These are phyloP conservation scores for Pogonognathellus flavescens DNA, from an alignment of 1,140 invertebrate genomes.

Conservation along the genomic window DNA sequence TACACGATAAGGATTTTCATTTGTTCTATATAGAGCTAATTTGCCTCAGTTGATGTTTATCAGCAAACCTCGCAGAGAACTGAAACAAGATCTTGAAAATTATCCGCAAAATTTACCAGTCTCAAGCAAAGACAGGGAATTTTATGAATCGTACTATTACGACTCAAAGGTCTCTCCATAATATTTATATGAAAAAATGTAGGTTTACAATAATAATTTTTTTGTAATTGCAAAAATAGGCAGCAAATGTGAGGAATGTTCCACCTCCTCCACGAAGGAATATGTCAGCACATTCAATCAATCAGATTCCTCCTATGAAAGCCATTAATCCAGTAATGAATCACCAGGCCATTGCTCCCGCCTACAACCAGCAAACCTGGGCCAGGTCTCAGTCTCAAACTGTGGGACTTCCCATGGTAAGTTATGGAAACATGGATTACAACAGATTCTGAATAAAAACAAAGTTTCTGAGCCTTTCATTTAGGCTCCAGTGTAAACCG, in stretches of 20 bases:
- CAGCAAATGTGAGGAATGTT: neutral
- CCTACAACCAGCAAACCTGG: neutral
- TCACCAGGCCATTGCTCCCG: neutral
- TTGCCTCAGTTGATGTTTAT: slow-evolving; percentile 52
- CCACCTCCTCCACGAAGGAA: neutral
- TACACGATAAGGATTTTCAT: neutral
- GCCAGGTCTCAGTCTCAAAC: neutral
- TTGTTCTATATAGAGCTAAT: slow-evolving; percentile 40
- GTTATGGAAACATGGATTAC: neutral
- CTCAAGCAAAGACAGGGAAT: neutral
- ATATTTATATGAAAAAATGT: neutral
- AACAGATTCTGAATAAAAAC: neutral
- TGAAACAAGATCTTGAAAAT: slow-evolving; percentile 20
- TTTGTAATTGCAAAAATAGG: neutral
- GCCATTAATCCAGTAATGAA: neutral
- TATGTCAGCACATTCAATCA: neutral
- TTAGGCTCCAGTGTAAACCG: neutral
- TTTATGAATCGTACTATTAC: slow-evolving; percentile 45
- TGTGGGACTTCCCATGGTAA: slow-evolving; percentile 30
- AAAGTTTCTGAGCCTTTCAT: neutral
- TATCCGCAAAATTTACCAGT: neutral
- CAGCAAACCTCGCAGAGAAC: slow-evolving; percentile 43
- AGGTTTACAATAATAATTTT: neutral
- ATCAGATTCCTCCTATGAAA: slow-evolving; percentile 5
- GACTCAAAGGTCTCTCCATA: slow-evolving; percentile 46